These are phyloP conservation scores for Blennius ocellaris DNA, from an alignment of 2,113 vertebrate species.

Conservation along the genomic window DNA sequence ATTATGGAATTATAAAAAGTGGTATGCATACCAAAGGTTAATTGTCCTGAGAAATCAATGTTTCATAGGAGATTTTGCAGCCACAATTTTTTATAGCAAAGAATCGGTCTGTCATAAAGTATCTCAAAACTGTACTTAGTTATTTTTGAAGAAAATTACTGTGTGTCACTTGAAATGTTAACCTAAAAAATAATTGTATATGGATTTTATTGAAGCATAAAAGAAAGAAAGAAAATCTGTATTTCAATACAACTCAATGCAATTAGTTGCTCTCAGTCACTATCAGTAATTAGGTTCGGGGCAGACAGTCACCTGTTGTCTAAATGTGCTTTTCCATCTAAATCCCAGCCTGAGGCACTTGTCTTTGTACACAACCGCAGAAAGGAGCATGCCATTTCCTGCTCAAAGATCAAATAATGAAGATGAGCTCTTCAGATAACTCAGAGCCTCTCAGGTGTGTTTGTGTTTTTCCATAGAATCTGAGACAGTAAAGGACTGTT, in stretches of 20 bases:
- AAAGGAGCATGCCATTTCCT: conserved; percentile 58
- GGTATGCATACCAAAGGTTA: no score
- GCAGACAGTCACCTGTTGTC: conserved; percentile 54
- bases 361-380: conserved; percentile 35
- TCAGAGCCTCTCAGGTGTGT: conserved; percentile 32
- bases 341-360: conserved; percentile 53
- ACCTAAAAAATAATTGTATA: no score
- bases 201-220: not conserved
- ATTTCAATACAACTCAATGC: conserved; percentile 14
- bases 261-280: conserved; percentile 34
- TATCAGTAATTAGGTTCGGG: conserved; percentile 44
- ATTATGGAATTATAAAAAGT: no score
- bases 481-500: conserved; percentile 3
- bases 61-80: no score
- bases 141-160: no score
- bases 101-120: no score
- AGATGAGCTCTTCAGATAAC: conserved; percentile 58
- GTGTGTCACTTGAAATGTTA: no score
- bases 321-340: conserved; percentile 49
- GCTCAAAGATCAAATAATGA: conserved; percentile 60
- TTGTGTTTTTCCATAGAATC: conserved; percentile 23
- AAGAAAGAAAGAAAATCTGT: not conserved
- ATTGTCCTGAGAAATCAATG: no score
- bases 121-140: no score
- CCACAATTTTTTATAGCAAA: no score